Evolutionary conservation across 2,797 vertebrate genomes (phyloP).

Genomic region (Myotis pilosus): DNA sequence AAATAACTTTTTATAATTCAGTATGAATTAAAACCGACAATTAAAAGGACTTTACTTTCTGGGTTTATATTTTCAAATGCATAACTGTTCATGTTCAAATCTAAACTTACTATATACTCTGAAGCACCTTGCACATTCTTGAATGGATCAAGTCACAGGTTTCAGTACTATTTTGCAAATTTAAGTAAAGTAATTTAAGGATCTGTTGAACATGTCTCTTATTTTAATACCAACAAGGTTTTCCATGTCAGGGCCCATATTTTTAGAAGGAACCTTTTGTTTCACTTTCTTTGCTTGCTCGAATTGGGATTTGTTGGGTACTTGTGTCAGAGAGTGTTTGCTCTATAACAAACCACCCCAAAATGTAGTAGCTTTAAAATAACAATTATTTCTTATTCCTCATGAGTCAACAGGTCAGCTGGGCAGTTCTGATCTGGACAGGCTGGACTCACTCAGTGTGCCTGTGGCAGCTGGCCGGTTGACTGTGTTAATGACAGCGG

Average conservation of each 20-base stretch:
- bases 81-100: background rate
- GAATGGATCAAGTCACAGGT: background rate
- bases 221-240: background rate
- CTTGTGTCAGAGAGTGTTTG: background rate
- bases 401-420: background rate
- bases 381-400: background rate
- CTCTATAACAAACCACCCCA: background rate
- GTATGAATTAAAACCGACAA: constrained; percentile 1
- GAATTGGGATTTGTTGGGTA: background rate
- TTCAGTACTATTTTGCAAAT: constrained; percentile 32
- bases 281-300: constrained; percentile 7
- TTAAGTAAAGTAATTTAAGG: constrained; percentile 18
- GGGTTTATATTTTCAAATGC: background rate
- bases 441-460: background rate
- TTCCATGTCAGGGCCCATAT: background rate
- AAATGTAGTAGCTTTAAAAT: constrained; percentile 30
- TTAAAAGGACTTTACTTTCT: constrained; percentile 35
- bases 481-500: background rate
- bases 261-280: background rate
- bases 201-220: background rate
- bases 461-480: background rate
- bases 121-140: constrained; percentile 2
- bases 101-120: background rate
- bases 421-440: background rate
- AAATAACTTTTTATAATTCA: background rate